Evolutionary conservation across 2,888 invertebrate species (phyloP).

Genomic region (Zelleria hepariella): DNA sequence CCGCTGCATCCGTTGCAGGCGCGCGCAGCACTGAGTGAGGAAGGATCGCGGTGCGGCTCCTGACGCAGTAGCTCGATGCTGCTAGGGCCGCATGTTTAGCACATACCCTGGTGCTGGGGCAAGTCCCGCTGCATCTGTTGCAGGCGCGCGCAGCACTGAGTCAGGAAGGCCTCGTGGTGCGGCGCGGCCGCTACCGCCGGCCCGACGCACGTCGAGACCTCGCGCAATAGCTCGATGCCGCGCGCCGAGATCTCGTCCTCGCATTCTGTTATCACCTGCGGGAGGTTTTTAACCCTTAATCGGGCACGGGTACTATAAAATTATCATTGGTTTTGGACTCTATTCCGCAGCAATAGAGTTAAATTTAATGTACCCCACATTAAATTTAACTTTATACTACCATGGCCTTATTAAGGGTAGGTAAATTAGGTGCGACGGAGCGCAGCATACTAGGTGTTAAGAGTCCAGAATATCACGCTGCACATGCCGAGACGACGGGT

Average conservation of each 20-base stretch:
- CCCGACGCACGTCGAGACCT: conserved; percentile 94
- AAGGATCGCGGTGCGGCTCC: not conserved
- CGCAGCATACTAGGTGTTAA: too few relatives aligned
- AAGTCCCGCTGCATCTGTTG: conserved; percentile 90
- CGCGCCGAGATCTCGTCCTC: conserved; percentile 93
- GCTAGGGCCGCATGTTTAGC: not conserved
- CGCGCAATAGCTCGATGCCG: conserved; percentile 91
- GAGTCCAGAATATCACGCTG: too few relatives aligned
- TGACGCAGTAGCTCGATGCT: not conserved
- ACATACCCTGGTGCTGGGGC: conserved; percentile 53
- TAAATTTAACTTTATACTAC: too few relatives aligned
- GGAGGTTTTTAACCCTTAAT: too few relatives aligned
- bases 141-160: conserved; percentile 91
- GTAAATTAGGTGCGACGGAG: too few relatives aligned
- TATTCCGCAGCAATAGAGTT: too few relatives aligned
- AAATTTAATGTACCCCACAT: too few relatives aligned
- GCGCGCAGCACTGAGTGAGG: not conserved
- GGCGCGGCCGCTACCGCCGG: conserved; percentile 85
- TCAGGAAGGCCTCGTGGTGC: conserved; percentile 93
- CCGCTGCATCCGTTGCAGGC: not conserved
- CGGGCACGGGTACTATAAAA: too few relatives aligned
- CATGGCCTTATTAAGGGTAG: too few relatives aligned
- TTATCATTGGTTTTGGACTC: too few relatives aligned
- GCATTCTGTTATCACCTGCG: conserved; percentile 87
- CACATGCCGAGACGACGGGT: too few relatives aligned